Conservation (phyloP, 2,888 invertebrate genomes). For the Criorhina ranunculi region DNA sequence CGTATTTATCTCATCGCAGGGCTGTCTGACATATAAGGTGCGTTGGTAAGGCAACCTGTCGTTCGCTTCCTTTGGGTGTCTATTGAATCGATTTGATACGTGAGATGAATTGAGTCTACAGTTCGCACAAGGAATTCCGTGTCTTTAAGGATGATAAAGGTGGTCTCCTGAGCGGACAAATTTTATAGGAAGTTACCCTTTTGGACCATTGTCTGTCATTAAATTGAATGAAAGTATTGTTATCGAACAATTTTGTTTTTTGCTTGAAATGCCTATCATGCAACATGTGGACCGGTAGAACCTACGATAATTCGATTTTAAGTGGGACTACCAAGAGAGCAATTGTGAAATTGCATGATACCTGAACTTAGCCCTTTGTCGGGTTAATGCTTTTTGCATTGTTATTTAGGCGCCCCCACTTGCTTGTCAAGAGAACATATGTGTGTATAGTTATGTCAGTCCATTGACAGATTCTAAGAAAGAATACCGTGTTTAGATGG, state of each 20-base stretch:
- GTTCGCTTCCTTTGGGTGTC: conserved; percentile 70
- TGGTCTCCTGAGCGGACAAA: conserved; percentile 49
- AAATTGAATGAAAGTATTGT: conserved; percentile 61
- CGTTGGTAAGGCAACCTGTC: conserved; percentile 71
- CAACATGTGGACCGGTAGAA: conserved; percentile 64
- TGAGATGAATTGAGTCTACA: conserved; percentile 72
- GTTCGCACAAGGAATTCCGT: conserved; percentile 60
- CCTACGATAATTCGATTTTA: conserved; percentile 73
- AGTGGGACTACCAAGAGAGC: conserved; percentile 65
- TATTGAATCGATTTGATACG: conserved; percentile 74
- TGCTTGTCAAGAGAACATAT: conserved; percentile 22
- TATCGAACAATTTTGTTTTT: conserved; percentile 36
- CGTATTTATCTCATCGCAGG: conserved; percentile 72
- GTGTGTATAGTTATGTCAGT: conserved; percentile 12
- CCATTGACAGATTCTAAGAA: conserved; percentile 46
- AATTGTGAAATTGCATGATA: conserved; percentile 71
- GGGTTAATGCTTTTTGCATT: conserved; percentile 58
- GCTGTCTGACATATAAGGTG: conserved; percentile 71
- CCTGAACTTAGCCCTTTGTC: conserved; percentile 45
- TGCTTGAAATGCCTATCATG: conserved; percentile 40
- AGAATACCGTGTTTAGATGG: conserved; percentile 43
- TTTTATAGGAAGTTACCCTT: conserved; percentile 75
- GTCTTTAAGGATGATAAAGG: conserved; percentile 43
- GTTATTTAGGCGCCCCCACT: conserved; percentile 47
- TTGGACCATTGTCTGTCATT: conserved; percentile 67